phyloP scores from a whole-genome alignment of 1,140 invertebrate species.

The Cydia splendana region DNA sequence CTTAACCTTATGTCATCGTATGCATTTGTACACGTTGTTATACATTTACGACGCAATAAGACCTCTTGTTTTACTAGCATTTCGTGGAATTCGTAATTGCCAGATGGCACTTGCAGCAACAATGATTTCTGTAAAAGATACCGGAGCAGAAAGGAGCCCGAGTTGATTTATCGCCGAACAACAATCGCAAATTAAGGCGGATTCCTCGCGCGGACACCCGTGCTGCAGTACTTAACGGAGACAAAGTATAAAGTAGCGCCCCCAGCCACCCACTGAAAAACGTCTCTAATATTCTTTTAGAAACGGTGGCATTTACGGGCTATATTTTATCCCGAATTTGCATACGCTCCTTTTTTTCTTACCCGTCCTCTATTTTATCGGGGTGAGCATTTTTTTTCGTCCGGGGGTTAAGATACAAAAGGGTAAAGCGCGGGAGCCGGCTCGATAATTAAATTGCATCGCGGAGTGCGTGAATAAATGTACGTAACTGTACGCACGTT shows the following conservation, averaged over 20 bases:
- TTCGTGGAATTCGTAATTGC: conserved; percentile 13
- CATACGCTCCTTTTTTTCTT: conserved; percentile 80
- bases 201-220: conserved; percentile 69
- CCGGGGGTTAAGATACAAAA: conserved; percentile 80
- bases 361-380: conserved; percentile 77
- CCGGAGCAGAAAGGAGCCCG: conserved; percentile 25
- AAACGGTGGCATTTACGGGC: conserved; percentile 81
- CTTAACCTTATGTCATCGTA: neutral
- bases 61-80: neutral
- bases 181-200: conserved; percentile 74
- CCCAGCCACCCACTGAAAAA: conserved; percentile 80
- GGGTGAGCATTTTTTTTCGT: conserved; percentile 78
- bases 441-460: conserved; percentile 80
- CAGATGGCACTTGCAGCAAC: conserved; percentile 19
- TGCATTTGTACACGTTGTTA: neutral
- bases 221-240: conserved; percentile 75
- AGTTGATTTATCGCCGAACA: conserved; percentile 69
- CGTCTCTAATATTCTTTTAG: conserved; percentile 82
- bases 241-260: conserved; percentile 77
- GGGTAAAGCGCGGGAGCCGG: conserved; percentile 76
- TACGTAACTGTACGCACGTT: conserved; percentile 36
- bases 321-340: conserved; percentile 82
- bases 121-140: conserved; percentile 20
- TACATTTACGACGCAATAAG: neutral
- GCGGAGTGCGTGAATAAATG: conserved; percentile 38